These are phyloP conservation scores for Osmerus eperlanus DNA, from an alignment of 2,113 vertebrate genomes.

Conservation along the genomic window DNA sequence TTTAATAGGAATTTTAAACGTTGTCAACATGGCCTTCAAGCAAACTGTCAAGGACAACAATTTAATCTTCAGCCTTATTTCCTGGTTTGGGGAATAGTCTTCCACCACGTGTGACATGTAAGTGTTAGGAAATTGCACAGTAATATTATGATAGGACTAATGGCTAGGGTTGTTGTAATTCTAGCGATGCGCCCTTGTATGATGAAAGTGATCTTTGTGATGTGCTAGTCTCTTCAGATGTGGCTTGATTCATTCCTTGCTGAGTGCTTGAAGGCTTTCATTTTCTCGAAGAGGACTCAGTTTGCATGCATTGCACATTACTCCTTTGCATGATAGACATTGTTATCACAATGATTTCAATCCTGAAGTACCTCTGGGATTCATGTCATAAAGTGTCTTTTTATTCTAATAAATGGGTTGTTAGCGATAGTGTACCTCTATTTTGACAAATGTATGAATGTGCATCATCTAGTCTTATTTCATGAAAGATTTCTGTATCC, in stretches of 20 bases:
- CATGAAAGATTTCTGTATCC: constrained; percentile 8
- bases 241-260: constrained; percentile 12
- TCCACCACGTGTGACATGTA: neutral
- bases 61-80: neutral
- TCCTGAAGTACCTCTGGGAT: constrained; percentile 9
- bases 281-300: constrained; percentile 16
- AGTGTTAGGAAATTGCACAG: constrained; percentile 12
- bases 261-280: constrained; percentile 19
- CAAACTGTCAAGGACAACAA: neutral
- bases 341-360: constrained; percentile 1
- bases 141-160: constrained; percentile 20
- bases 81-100: neutral
- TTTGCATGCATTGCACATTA: constrained; percentile 27
- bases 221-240: constrained; percentile 9
- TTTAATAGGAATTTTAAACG: neutral
- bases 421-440: too few relatives aligned
- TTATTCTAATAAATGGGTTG: neutral
- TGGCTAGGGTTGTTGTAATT: neutral
- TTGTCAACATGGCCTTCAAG: neutral
- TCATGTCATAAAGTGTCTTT: constrained; percentile 17
- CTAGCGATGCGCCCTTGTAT: constrained; percentile 4
- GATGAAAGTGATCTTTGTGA: constrained; percentile 18
- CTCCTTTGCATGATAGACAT: constrained; percentile 21
- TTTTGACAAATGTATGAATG: too few relatives aligned
- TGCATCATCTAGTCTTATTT: constrained; percentile 8